Conservation (phyloP, 2,888 invertebrate genomes). For the Campaea margaritaria region DNA sequence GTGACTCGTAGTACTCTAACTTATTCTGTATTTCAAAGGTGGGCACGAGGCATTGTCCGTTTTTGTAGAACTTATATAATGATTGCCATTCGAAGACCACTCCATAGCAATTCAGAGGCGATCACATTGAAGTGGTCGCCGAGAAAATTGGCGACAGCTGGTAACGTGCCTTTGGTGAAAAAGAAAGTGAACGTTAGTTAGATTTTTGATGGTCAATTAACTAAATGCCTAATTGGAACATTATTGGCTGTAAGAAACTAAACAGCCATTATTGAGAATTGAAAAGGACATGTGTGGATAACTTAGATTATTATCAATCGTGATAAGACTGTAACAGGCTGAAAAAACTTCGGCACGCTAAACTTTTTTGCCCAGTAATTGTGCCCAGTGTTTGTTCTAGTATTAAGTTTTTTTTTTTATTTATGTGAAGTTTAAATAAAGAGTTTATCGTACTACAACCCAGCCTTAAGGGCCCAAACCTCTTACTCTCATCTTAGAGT, state of each 20-base stretch:
- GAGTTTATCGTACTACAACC: too few relatives aligned
- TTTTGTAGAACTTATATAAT: constrained; percentile 32
- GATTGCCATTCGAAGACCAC: background rate
- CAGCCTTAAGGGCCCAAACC: background rate
- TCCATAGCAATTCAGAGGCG: background rate
- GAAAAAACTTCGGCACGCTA: too few relatives aligned
- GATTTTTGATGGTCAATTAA: constrained; percentile 12
- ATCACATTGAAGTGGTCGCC: constrained; percentile 17
- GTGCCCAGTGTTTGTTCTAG: too few relatives aligned
- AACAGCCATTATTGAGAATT: background rate
- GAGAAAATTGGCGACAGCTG: constrained; percentile 35
- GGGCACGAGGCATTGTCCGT: constrained; percentile 32
- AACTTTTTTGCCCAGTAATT: too few relatives aligned
- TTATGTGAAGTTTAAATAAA: too few relatives aligned
- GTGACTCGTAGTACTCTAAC: too few relatives aligned
- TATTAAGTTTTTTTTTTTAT: too few relatives aligned
- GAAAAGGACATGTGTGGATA: too few relatives aligned
- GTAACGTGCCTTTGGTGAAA: constrained; percentile 9
- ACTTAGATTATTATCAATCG: too few relatives aligned
- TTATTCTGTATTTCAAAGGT: constrained; percentile 10
- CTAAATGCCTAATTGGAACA: constrained; percentile 7
- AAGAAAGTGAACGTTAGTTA: constrained; percentile 18
- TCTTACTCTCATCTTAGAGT: constrained; percentile 14
- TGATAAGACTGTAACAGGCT: too few relatives aligned
- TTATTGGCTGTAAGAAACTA: constrained; percentile 4